Conservation (phyloP, 2,888 invertebrate species). For the Entomobrya multifasciata region DNA sequence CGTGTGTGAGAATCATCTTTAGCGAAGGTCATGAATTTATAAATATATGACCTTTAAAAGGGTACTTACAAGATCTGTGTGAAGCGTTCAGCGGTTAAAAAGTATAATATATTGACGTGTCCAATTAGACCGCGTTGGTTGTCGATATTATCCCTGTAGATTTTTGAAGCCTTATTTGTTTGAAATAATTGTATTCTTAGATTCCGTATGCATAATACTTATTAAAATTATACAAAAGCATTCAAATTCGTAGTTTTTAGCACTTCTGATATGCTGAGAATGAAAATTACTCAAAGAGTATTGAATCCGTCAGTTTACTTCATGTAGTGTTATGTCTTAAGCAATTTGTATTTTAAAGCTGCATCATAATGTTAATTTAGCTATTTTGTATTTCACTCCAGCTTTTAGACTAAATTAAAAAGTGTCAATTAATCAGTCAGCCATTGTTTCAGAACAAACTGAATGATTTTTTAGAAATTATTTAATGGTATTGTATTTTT, state of each 20-base stretch:
- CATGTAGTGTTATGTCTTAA: too few species aligned
- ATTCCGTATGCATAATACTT: background rate
- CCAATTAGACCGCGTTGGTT: background rate
- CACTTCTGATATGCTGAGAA: constrained; percentile 63
- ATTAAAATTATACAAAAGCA: constrained; percentile 12
- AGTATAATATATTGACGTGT: background rate
- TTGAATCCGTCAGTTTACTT: constrained; percentile 41
- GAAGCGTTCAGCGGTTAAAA: background rate
- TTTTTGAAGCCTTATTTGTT: constrained; percentile 18
- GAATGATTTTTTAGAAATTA: too few species aligned
- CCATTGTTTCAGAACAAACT: too few species aligned
- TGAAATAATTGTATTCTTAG: background rate
- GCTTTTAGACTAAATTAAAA: too few species aligned
- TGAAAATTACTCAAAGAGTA: constrained; percentile 40
- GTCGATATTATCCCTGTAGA: constrained; percentile 20
- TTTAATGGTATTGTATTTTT: constrained; percentile 8
- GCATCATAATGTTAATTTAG: too few species aligned
- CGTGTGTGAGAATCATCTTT: constrained; percentile 30
- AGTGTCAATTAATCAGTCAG: too few species aligned
- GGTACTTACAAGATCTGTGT: background rate
- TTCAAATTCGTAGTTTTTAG: constrained; percentile 29
- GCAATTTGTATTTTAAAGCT: too few species aligned
- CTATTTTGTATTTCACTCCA: too few species aligned
- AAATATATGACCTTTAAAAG: too few species aligned
- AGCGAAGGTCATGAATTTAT: background rate